A percentile compares a stretch with the other conserved stretches of the same genome.
phyloP scores from a whole-genome alignment of 2,888 invertebrate species.

The Ophraella communa region DNA sequence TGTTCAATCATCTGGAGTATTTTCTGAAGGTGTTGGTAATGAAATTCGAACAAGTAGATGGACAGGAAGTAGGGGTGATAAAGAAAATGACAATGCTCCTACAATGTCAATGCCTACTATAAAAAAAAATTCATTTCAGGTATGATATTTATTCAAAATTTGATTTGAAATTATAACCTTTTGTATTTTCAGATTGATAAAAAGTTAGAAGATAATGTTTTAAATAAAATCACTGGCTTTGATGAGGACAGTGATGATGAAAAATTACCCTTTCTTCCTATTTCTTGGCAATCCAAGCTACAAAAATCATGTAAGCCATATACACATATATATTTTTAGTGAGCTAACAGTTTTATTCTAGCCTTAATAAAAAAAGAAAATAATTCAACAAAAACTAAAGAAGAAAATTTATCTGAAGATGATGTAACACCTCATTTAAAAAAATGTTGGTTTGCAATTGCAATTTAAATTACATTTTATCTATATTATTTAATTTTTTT shows the following conservation, averaged over 20 bases:
- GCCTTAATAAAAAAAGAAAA: constrained; percentile 30
- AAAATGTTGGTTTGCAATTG: constrained; percentile 13
- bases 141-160: constrained; percentile 28
- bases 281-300: constrained; percentile 39
- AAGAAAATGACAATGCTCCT: constrained; percentile 36
- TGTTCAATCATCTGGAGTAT: constrained; percentile 53
- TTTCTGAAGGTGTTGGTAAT: constrained; percentile 53
- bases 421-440: constrained; percentile 15
- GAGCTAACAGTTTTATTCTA: constrained; percentile 20
- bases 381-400: constrained; percentile 33
- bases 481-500: constrained; percentile 6
- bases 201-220: constrained; percentile 46
- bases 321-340: background rate
- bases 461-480: background rate
- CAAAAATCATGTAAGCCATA: constrained; percentile 37
- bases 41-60: constrained; percentile 36
- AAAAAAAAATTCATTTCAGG: constrained; percentile 46
- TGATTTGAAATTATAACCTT: background rate
- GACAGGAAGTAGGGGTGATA: constrained; percentile 36
- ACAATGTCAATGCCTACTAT: constrained; percentile 46
- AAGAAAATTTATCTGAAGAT: constrained; percentile 15
- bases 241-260: constrained; percentile 48
- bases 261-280: constrained; percentile 44
- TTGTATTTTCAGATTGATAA: constrained; percentile 45
- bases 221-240: constrained; percentile 47